phyloP scores from a whole-genome alignment of 2,888 invertebrate genomes.

The Tanypteryx hageni region DNA sequence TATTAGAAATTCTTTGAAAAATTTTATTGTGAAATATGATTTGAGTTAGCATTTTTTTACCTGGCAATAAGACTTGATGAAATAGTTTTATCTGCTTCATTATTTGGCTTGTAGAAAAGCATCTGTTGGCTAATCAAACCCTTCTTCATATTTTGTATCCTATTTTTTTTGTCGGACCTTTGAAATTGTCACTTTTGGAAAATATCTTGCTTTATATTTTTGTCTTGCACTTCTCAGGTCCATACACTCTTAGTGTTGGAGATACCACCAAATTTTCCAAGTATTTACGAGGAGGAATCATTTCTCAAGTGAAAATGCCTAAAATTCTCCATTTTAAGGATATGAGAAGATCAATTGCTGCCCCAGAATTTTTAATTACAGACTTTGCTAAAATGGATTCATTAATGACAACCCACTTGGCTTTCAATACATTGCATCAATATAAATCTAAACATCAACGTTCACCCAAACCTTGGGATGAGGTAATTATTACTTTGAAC shows the following conservation, averaged over 20 bases:
- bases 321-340: slow-evolving; percentile 89
- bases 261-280: slow-evolving; percentile 88
- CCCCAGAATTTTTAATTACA: slow-evolving; percentile 90
- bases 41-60: no score
- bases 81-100: no score
- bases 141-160: not conserved
- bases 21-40: no score
- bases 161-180: not conserved
- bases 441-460: slow-evolving; percentile 80
- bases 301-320: slow-evolving; percentile 97
- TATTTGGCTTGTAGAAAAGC: no score
- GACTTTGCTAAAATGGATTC: slow-evolving; percentile 97
- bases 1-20: no score
- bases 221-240: slow-evolving; percentile 72
- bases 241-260: slow-evolving; percentile 98
- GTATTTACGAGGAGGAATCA: slow-evolving; percentile 94
- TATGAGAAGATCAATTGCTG: slow-evolving; percentile 84
- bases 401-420: slow-evolving; percentile 91
- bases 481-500: slow-evolving; percentile 77
- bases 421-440: slow-evolving; percentile 88
- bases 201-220: not conserved
- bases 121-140: not conserved
- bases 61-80: no score
- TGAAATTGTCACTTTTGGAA: not conserved
- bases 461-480: slow-evolving; percentile 88